Conservation (phyloP, 2,113 vertebrate genomes). For the Perognathus longimembris region DNA sequence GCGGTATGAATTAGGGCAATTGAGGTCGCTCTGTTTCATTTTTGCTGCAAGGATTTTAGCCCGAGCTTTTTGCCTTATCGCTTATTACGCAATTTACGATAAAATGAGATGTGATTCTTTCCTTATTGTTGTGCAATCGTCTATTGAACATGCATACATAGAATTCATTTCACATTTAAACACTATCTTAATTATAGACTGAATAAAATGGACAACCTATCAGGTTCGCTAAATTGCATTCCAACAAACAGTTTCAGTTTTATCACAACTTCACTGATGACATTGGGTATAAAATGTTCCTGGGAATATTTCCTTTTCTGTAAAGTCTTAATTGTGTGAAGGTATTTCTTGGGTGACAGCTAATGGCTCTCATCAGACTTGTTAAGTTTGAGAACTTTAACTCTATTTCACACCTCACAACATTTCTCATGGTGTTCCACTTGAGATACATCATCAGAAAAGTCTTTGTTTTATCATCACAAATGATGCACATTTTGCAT, state of each 20-base stretch:
- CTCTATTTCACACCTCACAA: not conserved
- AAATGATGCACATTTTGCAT: not conserved
- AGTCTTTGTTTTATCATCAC: not conserved
- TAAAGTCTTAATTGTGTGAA: conserved; percentile 84
- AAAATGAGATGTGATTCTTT: conserved; percentile 92
- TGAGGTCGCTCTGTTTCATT: conserved; percentile 94
- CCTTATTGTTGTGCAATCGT: conserved; percentile 92
- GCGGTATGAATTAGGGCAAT: conserved; percentile 93
- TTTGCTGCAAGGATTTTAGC: conserved; percentile 93
- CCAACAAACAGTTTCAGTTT: conserved; percentile 92
- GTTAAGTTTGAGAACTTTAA: conserved; percentile 57
- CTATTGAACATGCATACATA: conserved; percentile 89
- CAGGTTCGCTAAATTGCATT: conserved; percentile 89
- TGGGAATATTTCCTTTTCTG: conserved; percentile 81
- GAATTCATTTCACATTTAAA: conserved; percentile 92
- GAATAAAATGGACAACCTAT: conserved; percentile 91
- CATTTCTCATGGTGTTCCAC: conserved; percentile 17
- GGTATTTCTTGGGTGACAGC: conserved; percentile 80
- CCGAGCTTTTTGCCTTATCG: conserved; percentile 97
- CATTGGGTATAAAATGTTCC: conserved; percentile 84
- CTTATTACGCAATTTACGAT: conserved; percentile 97
- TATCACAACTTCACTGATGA: conserved; percentile 87
- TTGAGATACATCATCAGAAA: not conserved
- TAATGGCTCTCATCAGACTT: conserved; percentile 57
- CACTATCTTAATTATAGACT: conserved; percentile 92